Conservation (phyloP, 2,888 invertebrate species). For the Polydrusus tereticollis region DNA sequence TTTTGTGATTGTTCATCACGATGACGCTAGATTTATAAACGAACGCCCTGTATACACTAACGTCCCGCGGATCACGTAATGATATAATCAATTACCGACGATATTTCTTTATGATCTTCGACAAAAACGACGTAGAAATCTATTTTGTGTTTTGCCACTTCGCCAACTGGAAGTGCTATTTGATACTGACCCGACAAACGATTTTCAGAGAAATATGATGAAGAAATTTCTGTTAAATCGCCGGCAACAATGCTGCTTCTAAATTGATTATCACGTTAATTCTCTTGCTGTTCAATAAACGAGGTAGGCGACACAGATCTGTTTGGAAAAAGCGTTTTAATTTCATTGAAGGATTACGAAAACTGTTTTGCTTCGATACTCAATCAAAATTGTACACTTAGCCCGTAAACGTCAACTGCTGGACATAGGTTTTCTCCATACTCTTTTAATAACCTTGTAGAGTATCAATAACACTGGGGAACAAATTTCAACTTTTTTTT, state of each 20-base stretch:
- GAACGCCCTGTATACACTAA: no score
- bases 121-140: background rate
- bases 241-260: background rate
- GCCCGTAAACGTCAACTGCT: no score
- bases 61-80: background rate
- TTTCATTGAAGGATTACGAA: no score
- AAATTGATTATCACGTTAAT: background rate
- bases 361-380: no score
- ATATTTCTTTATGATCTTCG: background rate
- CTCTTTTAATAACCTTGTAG: no score
- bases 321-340: no score
- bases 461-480: no score
- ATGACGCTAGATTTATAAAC: no score
- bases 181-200: background rate
- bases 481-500: no score
- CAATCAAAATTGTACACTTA: no score
- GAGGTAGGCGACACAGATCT: background rate
- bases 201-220: conserved; percentile 8
- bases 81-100: background rate
- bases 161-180: background rate
- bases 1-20: no score
- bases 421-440: no score
- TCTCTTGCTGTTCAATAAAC: background rate
- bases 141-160: conserved; percentile 3
- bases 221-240: background rate